Evolutionary conservation across 2,797 vertebrate genomes (phyloP), one percentile per base, ranked within the genome.

Genomic region (Cirrhinus mrigala): DNA sequence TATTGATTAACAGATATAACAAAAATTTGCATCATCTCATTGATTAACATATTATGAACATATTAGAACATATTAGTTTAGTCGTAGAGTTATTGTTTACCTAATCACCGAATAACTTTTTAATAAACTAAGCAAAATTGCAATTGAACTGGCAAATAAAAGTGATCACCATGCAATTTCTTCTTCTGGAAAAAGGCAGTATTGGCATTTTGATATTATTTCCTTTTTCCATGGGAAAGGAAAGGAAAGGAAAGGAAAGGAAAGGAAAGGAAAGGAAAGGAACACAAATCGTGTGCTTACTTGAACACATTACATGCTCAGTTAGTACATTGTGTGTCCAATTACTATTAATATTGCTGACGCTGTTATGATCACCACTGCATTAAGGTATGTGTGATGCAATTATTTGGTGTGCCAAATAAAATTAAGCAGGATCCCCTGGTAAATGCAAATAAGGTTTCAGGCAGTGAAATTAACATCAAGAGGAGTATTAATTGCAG

Each of bases 391-490:
- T 68, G 44, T 7, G 2, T 50, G 68, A 68, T 80, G 27, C 62
- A 68, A 37, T 80, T 3, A 68, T 37, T 80, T 80, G 46, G 27
- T 52, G 20, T 68, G 62, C 27, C 62, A 80, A 52, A 75, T 75
- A 68, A 50, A 66, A 66, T 33, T 52, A 68, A 33, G 62, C 62
- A 80, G 48, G 18, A 52, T 80, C 18, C 78, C 78, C 62, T n/a
- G 62, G 60, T 80, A 66, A 79, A 79, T 66, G 77, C 58, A 64
- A 33, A 66, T 48, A 66, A 50, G 27, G 18, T 52, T 68, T 52
- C 46, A 37, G 20, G 18, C 20, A 66, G 24, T 29, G 60, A n/a
- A 80, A 80, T 50, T 33, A 52, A 29, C 6, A 48, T 68, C 44
- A 12, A 37, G 27, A 54, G 16, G 73, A 76, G 29, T 22, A 54